Conservation (phyloP, 2,797 vertebrate species). For the Danio kyathit region DNA sequence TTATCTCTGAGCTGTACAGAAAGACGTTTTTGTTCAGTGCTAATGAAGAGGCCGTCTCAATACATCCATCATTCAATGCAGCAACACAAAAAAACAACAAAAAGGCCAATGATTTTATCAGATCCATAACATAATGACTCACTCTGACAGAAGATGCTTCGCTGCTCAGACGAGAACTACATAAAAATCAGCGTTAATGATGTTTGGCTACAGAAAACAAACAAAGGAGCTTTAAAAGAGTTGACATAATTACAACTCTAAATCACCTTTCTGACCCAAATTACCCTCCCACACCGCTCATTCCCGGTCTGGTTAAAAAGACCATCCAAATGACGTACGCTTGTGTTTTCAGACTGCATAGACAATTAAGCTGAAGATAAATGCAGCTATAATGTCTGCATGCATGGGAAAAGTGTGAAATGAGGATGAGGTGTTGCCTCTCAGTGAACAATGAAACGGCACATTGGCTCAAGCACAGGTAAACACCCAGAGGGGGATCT, state of each 20-base stretch:
- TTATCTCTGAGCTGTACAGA: conserved; percentile 19
- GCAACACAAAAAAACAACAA: conserved; percentile 4
- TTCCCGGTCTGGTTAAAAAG: conserved; percentile 7
- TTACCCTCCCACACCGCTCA: conserved; percentile 15
- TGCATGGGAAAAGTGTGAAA: conserved; percentile 3
- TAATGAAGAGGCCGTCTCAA: conserved; percentile 16
- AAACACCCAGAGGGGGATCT: neutral
- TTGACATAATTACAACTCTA: conserved; percentile 42
- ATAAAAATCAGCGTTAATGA: conserved; percentile 22
- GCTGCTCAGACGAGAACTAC: neutral
- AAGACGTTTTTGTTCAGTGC: conserved; percentile 21
- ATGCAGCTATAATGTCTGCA: neutral
- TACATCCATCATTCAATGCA: neutral
- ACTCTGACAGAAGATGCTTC: neutral
- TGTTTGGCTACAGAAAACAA: neutral
- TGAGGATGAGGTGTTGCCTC: neutral
- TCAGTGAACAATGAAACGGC: conserved; percentile 8
- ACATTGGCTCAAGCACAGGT: neutral
- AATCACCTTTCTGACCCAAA: conserved; percentile 34
- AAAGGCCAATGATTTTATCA: neutral
- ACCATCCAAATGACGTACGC: neutral
- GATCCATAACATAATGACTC: conserved; percentile 21
- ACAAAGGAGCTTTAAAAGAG: conserved; percentile 20
- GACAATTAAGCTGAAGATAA: conserved; percentile 17
- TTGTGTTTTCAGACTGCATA: conserved; percentile 21